Base-by-base conservation (phyloP, 2,888 invertebrate genomes). In the Colletes collaris region DNA sequence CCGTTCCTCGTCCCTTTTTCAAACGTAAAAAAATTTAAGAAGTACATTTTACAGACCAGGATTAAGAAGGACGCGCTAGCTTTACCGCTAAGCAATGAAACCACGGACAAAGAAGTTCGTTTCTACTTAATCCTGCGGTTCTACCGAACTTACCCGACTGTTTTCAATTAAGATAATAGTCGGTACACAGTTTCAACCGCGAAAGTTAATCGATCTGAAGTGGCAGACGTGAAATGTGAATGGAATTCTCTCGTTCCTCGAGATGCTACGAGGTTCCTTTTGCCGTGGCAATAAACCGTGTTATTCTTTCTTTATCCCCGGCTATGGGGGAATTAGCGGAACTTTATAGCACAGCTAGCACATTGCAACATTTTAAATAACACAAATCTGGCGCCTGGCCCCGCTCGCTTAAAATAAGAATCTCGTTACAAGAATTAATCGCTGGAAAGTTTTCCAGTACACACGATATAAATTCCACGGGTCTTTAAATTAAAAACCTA, bases 111-210 rank as follows among this genome's bases (percentile, higher is more conserved):
- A 64, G 46, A 52, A 19, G 27, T 37, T 56, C 40, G 59, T 56
- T 64, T 53, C 52, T 58, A 53, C 44, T 75, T 75, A 70, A 75
- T 58, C 59, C 58, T 44, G 37, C 53, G 59, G 70, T 75, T 56
- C 63, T 19, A 53, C 64, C 37, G 63, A 71, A 75, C 64, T 58
- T 70, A 50, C 19, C 71, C 58, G 68, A 59, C 59, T 75, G 70
- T 71, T 64, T 75, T 75, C 75, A 75, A 75, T 75, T 75, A 75
- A 75, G 64, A 75, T 75, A 75, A 67, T 74, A 64, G 75, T 58
- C 11, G 55, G 67, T 37, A 59, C 37, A 60, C 53, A 46, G 73
- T 49, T 49, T 49, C 62, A 67, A n/a, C 49, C 62, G 11, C 27
- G 49, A 49, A 67, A 40, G 67, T 67, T 74, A 67, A 74, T 68